Conservation (phyloP, 1,140 invertebrate species). For the Chionoecetes opilio region DNA sequence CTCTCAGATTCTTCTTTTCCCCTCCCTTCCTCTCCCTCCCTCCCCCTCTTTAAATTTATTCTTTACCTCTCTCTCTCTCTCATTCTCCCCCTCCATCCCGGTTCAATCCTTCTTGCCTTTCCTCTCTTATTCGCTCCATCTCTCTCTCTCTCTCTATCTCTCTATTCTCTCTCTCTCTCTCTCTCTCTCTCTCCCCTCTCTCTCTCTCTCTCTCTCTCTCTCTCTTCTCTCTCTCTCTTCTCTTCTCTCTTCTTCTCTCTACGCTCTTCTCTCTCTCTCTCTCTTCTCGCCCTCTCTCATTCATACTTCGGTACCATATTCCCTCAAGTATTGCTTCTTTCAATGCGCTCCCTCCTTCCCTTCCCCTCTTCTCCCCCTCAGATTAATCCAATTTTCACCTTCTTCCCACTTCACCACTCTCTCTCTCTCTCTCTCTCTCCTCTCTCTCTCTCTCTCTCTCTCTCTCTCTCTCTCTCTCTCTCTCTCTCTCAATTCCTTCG, state of each 20-base stretch:
- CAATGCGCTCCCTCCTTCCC: no score
- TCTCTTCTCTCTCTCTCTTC: neutral
- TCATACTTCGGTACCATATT: no score
- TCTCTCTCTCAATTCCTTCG: neutral
- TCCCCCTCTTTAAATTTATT: neutral
- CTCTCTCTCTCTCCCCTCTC: conserved; percentile 13
- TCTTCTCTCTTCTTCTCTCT: no score
- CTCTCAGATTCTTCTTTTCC: neutral
- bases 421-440: neutral
- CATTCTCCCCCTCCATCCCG: neutral
- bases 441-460: conserved; percentile 2
- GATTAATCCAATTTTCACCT: no score
- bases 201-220: conserved; percentile 23
- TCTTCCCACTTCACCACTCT: neutral
- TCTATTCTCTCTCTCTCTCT: neutral
- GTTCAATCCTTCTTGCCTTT: neutral
- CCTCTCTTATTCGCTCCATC: neutral
- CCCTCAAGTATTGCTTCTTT: no score
- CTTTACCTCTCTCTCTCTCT: neutral
- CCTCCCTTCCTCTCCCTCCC: neutral
- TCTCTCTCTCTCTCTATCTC: neutral
- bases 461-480: conserved; percentile 25
- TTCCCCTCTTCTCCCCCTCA: no score
- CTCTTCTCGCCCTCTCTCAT: no score
- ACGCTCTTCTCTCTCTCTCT: no score